phyloP scores from a whole-genome alignment of 2,888 invertebrate genomes.

The Hypena proboscidalis region DNA sequence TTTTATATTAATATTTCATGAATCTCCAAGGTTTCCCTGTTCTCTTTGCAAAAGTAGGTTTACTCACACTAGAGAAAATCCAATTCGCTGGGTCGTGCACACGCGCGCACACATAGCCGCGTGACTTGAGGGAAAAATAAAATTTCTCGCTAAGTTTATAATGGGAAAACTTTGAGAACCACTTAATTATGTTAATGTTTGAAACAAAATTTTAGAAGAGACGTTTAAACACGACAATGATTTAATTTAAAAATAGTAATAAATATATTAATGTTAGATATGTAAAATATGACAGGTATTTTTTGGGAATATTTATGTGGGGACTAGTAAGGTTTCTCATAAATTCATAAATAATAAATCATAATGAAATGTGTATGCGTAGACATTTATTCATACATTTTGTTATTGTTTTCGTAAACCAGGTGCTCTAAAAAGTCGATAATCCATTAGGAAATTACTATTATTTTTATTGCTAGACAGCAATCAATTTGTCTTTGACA shows the following conservation, averaged over 20 bases:
- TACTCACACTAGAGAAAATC: slow-evolving; percentile 82
- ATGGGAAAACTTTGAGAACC: slow-evolving; percentile 86
- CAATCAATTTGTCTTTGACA: neutral
- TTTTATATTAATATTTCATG: slow-evolving; percentile 79
- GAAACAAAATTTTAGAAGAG: slow-evolving; percentile 85
- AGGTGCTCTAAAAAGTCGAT: neutral
- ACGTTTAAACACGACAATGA: slow-evolving; percentile 81
- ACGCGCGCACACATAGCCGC: slow-evolving; percentile 78
- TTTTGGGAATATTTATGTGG: no score
- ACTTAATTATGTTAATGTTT: slow-evolving; percentile 86
- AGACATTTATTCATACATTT: neutral
- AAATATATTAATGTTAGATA: neutral
- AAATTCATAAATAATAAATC: neutral
- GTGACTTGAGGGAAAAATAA: slow-evolving; percentile 86
- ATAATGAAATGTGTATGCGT: neutral
- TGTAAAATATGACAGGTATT: neutral
- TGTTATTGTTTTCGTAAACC: slow-evolving; percentile 1
- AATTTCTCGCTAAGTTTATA: slow-evolving; percentile 86
- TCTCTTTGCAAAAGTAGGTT: slow-evolving; percentile 82
- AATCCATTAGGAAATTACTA: neutral
- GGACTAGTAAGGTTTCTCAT: no score
- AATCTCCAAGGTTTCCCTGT: slow-evolving; percentile 81
- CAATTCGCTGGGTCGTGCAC: slow-evolving; percentile 79
- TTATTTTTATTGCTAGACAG: neutral
- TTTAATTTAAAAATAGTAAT: slow-evolving; percentile 66